Evolutionary conservation across 2,113 vertebrate genomes (phyloP).

Genomic region (Halcyon malimbica): DNA sequence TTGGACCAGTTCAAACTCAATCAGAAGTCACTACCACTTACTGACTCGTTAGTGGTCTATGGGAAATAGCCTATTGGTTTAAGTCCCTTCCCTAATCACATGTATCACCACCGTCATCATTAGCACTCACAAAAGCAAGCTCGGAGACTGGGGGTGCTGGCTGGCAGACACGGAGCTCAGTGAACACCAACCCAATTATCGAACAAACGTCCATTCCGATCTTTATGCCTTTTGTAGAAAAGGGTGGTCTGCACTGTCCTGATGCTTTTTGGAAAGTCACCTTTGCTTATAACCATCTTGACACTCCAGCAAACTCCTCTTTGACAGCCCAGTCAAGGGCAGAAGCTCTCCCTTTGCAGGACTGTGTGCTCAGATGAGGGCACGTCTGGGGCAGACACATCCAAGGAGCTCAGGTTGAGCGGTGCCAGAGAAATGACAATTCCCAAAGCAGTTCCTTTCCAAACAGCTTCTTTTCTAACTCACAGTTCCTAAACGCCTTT

Average conservation of each 20-base stretch:
- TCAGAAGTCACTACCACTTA: not conserved
- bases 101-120: not conserved
- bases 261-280: not conserved
- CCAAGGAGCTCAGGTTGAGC: not conserved
- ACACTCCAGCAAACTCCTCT: accelerated
- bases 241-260: not conserved
- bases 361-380: not conserved
- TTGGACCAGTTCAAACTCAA: not conserved
- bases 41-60: not conserved
- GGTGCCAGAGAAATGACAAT: not conserved
- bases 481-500: accelerated
- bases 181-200: accelerated
- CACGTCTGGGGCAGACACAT: accelerated
- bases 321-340: accelerated
- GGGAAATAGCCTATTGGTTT: not conserved
- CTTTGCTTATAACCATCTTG: not conserved
- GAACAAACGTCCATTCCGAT: not conserved
- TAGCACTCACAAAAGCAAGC: accelerated
- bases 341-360: not conserved
- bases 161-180: not conserved
- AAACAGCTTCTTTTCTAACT: not conserved
- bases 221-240: not conserved
- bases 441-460: not conserved
- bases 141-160: not conserved
- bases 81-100: not conserved